Percentiles rank a stretch among this genome's conserved stretches.
Evolutionary conservation across 2,888 invertebrate genomes (phyloP).

Genomic region (Pocota personata): DNA sequence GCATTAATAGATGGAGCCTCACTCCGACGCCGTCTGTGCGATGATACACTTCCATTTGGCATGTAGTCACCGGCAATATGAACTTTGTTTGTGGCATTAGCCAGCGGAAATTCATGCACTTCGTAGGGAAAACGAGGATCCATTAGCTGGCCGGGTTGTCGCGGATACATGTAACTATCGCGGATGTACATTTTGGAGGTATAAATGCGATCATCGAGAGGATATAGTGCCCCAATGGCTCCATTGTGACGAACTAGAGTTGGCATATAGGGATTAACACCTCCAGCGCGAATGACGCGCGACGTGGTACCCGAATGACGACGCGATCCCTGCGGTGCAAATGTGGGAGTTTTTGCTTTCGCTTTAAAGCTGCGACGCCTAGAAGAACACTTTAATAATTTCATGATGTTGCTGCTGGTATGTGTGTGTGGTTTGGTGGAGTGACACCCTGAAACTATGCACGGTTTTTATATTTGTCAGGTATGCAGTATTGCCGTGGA

Average conservation of each 20-base stretch:
- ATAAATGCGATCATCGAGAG: slow-evolving; percentile 81
- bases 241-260: slow-evolving; percentile 80
- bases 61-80: slow-evolving; percentile 81
- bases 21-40: slow-evolving; percentile 49
- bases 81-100: slow-evolving; percentile 81
- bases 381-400: slow-evolving; percentile 80
- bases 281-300: slow-evolving; percentile 46
- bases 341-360: slow-evolving; percentile 77
- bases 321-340: slow-evolving; percentile 74
- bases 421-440: neutral
- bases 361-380: slow-evolving; percentile 81
- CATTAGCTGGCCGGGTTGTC: slow-evolving; percentile 80
- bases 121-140: slow-evolving; percentile 81
- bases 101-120: slow-evolving; percentile 80
- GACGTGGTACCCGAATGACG: slow-evolving; percentile 30
- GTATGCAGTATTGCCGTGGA: neutral
- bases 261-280: slow-evolving; percentile 75
- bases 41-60: slow-evolving; percentile 76
- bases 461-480: neutral
- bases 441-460: slow-evolving; percentile 68
- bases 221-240: slow-evolving; percentile 80
- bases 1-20: slow-evolving; percentile 50
- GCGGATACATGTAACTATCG: slow-evolving; percentile 81
- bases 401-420: slow-evolving; percentile 68
- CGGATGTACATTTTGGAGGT: slow-evolving; percentile 81